Evolutionary conservation across 2,797 vertebrate species (phyloP).

Genomic region (Coccyzus lansbergi): DNA sequence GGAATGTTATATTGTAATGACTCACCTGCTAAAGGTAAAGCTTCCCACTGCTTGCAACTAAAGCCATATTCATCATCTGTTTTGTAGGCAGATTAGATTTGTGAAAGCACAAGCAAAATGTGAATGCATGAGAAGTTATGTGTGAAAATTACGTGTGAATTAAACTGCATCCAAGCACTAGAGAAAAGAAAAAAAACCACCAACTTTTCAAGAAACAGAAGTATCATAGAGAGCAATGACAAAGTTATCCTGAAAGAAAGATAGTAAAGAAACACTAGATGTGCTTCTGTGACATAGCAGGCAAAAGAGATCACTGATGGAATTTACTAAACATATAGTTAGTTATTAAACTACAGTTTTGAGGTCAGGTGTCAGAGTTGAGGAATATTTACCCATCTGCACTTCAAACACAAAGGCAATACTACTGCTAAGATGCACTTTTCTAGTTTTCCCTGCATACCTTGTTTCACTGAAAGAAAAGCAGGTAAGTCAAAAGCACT

Average conservation of each 20-base stretch:
- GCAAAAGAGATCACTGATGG: neutral
- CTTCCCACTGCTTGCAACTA: neutral
- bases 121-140: neutral
- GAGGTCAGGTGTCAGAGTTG: neutral
- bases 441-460: neutral
- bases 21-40: conserved; percentile 52
- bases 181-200: neutral
- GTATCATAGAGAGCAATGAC: neutral
- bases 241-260: neutral
- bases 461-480: neutral
- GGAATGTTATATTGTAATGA: conserved; percentile 33
- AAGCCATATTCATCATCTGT: neutral
- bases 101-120: neutral
- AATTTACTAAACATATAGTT: neutral
- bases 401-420: neutral
- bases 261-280: neutral
- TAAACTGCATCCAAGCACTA: neutral
- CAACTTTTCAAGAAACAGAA: neutral
- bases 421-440: neutral
- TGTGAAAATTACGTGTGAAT: neutral
- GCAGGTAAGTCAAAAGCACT: neutral
- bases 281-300: neutral
- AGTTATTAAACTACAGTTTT: conserved; percentile 2
- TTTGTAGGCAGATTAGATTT: neutral
- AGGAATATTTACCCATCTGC: neutral